Conservation (phyloP, 2,113 vertebrate species). For the Scartelaos histophorus region DNA sequence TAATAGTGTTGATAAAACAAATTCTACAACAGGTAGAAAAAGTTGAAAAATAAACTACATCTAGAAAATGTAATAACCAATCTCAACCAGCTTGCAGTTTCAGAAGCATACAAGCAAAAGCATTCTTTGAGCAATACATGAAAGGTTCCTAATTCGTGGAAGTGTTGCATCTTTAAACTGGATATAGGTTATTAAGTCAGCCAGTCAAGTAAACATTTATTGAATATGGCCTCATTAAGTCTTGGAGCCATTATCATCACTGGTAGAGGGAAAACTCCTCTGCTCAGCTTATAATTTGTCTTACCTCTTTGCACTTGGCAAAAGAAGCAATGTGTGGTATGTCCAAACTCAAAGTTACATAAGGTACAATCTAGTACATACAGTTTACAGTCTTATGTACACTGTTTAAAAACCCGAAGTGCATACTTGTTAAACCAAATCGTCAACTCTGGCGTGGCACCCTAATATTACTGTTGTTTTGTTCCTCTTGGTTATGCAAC, state of each 20-base stretch:
- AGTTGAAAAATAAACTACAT: neutral
- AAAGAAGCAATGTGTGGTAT: neutral
- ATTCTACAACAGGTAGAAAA: neutral
- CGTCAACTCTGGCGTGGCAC: neutral
- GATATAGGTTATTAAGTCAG: neutral
- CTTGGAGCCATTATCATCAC: neutral
- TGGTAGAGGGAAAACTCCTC: neutral
- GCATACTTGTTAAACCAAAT: neutral
- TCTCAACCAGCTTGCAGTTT: neutral
- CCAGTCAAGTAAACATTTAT: neutral
- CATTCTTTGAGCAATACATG: neutral
- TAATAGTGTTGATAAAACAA: neutral
- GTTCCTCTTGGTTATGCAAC: slow-evolving; percentile 51
- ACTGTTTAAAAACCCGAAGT: neutral
- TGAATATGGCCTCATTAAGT: neutral
- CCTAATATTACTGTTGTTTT: slow-evolving; percentile 11
- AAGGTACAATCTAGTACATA: neutral
- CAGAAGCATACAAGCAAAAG: neutral
- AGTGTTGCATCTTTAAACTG: too few relatives aligned
- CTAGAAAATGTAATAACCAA: neutral
- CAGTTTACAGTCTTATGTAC: neutral
- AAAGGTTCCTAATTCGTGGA: neutral
- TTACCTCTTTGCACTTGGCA: neutral
- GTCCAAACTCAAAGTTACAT: neutral
- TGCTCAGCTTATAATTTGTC: neutral